These are phyloP conservation scores for Apantesis nais DNA, from an alignment of 2,888 invertebrate genomes.

Conservation along the genomic window DNA sequence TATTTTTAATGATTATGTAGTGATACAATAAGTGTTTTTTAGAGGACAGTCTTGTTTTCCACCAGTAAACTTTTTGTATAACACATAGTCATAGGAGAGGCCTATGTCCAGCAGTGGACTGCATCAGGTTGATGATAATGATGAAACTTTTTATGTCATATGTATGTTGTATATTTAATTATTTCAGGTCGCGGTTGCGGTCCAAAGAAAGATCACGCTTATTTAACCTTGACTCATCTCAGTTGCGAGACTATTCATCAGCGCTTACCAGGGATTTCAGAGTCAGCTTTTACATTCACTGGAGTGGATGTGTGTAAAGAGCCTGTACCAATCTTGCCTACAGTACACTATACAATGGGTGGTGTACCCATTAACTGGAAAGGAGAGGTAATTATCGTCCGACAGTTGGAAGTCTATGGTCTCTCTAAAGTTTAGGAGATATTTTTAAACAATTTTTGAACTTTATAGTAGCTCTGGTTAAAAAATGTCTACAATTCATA, in stretches of 20 bases:
- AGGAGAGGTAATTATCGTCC: constrained; percentile 87
- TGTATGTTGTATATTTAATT: not conserved
- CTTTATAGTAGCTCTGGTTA: no score
- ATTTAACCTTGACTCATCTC: constrained; percentile 96
- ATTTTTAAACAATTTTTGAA: no score
- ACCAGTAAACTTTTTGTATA: no score
- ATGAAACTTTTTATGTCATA: not conserved
- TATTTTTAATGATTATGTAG: no score
- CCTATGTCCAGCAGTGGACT: no score
- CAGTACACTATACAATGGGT: constrained; percentile 99
- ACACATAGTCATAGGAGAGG: no score
- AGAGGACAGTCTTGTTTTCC: no score
- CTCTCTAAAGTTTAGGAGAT: no score
- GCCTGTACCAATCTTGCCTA: constrained; percentile 98
- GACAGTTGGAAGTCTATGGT: no score
- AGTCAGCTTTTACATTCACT: constrained; percentile 99
- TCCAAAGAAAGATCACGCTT: constrained; percentile 97
- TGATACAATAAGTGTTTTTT: no score
- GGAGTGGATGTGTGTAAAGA: constrained; percentile 98
- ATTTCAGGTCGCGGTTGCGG: constrained; percentile 93
- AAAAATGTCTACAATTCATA: no score
- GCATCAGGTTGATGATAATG: no score
- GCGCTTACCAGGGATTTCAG: constrained; percentile 97
- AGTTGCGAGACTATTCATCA: constrained; percentile 93
- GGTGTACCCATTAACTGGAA: constrained; percentile 98